Evolutionary conservation across 53 echinoderm and acorn worm genomes (phyloP).

Genomic region (Zoroaster sp.): DNA sequence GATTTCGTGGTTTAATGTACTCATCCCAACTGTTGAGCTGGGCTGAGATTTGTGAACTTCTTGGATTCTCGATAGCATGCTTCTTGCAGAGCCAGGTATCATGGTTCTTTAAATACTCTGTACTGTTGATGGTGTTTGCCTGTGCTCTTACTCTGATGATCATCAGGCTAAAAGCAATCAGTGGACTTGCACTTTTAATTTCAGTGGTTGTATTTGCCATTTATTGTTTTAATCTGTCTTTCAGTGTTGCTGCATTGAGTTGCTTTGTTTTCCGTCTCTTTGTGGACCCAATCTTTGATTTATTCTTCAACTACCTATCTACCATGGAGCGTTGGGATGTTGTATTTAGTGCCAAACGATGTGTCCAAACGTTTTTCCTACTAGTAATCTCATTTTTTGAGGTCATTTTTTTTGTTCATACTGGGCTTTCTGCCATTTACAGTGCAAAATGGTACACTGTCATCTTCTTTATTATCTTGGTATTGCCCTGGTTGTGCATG

Average conservation of each 20-base stretch:
- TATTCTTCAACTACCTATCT: constrained; percentile 73
- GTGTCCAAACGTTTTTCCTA: constrained; percentile 60
- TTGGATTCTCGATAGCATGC: constrained; percentile 87
- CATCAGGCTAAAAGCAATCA: constrained; percentile 70
- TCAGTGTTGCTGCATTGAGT: constrained; percentile 72
- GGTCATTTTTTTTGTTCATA: constrained; percentile 65
- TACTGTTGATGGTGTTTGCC: constrained; percentile 79
- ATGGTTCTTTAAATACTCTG: constrained; percentile 26
- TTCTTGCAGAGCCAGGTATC: constrained; percentile 60
- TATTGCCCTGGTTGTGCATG: constrained; percentile 80
- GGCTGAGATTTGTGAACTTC: constrained; percentile 76
- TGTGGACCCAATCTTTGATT: constrained; percentile 72
- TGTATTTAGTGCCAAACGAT: constrained; percentile 59
- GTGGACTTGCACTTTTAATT: constrained; percentile 63
- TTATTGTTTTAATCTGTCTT: constrained; percentile 62
- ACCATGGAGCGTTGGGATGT: constrained; percentile 82
- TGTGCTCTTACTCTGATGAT: constrained; percentile 65
- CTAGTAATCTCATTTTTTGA: constrained; percentile 66
- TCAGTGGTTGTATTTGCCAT: constrained; percentile 57
- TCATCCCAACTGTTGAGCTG: constrained; percentile 65
- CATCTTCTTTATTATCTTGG: constrained; percentile 74
- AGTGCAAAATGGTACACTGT: constrained; percentile 95
- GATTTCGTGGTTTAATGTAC: constrained; percentile 69
- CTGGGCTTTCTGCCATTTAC: constrained; percentile 71
- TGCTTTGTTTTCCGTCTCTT: constrained; percentile 84